phyloP scores from a whole-genome alignment of 2,888 invertebrate species.

The Rapana venosa region DNA sequence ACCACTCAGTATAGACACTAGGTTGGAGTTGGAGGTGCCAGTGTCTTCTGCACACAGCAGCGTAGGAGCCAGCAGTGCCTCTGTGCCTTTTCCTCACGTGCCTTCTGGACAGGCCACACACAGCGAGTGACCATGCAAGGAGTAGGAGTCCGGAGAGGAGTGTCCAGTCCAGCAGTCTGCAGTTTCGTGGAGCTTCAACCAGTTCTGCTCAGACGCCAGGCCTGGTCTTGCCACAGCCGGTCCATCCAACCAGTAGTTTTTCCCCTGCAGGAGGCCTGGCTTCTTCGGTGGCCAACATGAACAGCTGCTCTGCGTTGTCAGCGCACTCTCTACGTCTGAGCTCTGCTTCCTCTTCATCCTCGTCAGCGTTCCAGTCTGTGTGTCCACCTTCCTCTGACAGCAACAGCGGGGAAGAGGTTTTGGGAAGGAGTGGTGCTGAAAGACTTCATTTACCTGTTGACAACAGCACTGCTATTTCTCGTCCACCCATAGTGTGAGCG shows the following conservation, averaged over 20 bases:
- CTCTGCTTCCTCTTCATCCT: background rate
- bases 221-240: background rate
- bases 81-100: constrained; percentile 20
- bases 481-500: background rate
- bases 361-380: background rate
- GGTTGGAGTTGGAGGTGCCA: background rate
- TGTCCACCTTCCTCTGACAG: background rate
- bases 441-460: too few relatives aligned
- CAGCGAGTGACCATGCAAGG: background rate
- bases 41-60: background rate
- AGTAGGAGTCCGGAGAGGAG: background rate
- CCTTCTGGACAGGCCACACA: background rate
- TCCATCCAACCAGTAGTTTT: background rate
- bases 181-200: background rate
- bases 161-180: too few relatives aligned
- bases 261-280: background rate
- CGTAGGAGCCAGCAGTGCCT: background rate
- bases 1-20: background rate
- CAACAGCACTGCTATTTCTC: too few relatives aligned
- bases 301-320: background rate
- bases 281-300: background rate
- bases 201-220: background rate
- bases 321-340: background rate
- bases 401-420: background rate
- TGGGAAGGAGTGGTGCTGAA: background rate